Percentiles rank a stretch among this genome's conserved stretches.
Conservation (phyloP, 2,888 invertebrate genomes). For the Cephalotes varians region DNA sequence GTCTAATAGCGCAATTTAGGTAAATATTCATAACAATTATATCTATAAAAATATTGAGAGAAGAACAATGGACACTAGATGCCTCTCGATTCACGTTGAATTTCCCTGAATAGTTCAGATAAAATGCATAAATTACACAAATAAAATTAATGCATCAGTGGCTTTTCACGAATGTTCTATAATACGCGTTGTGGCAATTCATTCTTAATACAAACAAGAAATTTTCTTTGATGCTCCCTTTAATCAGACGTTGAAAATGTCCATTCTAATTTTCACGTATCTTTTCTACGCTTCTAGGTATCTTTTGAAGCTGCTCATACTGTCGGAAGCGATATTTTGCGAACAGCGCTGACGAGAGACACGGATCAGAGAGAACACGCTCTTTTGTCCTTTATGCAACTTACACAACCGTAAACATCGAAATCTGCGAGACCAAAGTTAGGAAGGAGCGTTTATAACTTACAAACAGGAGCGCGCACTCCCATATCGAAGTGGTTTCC, state of each 20-base stretch:
- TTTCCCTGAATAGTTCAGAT: neutral
- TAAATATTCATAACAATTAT: constrained; percentile 11
- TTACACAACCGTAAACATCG: neutral
- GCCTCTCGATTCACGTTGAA: neutral
- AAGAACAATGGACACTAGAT: neutral
- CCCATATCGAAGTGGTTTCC: neutral
- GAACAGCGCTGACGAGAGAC: neutral
- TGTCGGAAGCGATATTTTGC: neutral
- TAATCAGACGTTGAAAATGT: neutral
- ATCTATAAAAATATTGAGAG: neutral
- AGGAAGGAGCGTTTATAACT: constrained; percentile 33
- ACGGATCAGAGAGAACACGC: neutral
- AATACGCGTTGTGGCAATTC: neutral
- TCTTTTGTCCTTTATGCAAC: constrained; percentile 26
- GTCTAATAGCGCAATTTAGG: neutral
- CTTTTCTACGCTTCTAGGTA: neutral
- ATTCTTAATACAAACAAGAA: too few relatives aligned
- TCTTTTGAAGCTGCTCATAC: neutral
- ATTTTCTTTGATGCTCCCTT: neutral
- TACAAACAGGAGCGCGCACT: constrained; percentile 26
- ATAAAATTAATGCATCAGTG: neutral
- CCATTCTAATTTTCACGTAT: neutral
- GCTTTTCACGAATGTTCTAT: neutral
- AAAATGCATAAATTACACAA: neutral
- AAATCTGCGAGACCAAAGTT: constrained; percentile 26